Evolutionary conservation across 1,140 invertebrate genomes (phyloP), one percentile per base, ranked within the genome.

Genomic region (Drosophila auraria): DNA sequence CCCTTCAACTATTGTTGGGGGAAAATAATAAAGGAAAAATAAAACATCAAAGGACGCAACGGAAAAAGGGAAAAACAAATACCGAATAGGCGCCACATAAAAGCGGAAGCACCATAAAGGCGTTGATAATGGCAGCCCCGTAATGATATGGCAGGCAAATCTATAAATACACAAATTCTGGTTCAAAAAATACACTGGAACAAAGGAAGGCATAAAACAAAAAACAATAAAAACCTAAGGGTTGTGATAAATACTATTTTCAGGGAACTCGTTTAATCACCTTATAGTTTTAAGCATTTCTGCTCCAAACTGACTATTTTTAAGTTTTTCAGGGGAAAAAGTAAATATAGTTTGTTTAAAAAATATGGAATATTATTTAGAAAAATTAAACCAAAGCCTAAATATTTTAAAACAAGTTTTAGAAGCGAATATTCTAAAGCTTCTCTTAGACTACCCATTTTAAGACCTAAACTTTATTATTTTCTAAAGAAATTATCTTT

Each of bases 11-110:
- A 59, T 66, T 78, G 50, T 47, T 12, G 57, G 14, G 23, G 14
- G 38, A 14, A 23, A 56, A 38, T 20, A 50, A 17, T 4, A 5
- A 38, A n/a, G 5, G 40, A 40, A 57, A 40, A 57, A 57, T 5
- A 57, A 23, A 20, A 78, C 63, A 78, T 78, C 75, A 79, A 79
- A 79, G 66, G 58, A 17, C 47, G 49, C 27, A 47, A 40, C 40
- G 61, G 51, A 40, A 66, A 72, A 40, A 36, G 25, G 56, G 14
- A 62, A 71, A 54, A 38, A 56, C 51, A 68, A 74, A 74, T 75
- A 23, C 33, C 33, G 47, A 56, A 51, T 47, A 50, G 71, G 45
- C 60, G 51, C 60, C 56, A 53, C 68, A 77, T 66, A 49, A 71
- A 71, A 47, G 38, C 68, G 64, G 63, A 71, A 56, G 50, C 50